phyloP scores from a whole-genome alignment of 1,140 invertebrate genomes.

The Procambarus virginalis region DNA sequence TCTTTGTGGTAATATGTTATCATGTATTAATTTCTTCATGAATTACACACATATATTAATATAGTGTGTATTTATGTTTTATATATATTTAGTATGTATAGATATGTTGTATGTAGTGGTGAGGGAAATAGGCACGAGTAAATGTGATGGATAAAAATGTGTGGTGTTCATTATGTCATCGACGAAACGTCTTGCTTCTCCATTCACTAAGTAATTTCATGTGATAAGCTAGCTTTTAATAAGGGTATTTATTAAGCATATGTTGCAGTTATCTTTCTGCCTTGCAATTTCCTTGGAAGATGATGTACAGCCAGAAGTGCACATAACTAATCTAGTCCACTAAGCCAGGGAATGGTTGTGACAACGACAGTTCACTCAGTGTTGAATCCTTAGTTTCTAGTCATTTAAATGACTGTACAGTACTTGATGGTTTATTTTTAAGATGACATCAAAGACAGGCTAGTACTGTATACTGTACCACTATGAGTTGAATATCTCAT shows the following conservation, averaged over 20 bases:
- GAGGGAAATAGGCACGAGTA: not conserved
- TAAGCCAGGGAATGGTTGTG: not conserved
- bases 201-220: not conserved
- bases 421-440: not conserved
- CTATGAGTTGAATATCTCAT: no score
- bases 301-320: not conserved
- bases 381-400: not conserved
- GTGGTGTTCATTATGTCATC: not conserved
- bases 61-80: not conserved
- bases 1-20: no score
- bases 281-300: not conserved
- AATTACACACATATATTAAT: no score
- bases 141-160: not conserved
- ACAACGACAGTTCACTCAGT: not conserved
- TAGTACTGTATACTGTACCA: no score
- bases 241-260: not conserved
- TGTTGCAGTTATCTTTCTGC: not conserved
- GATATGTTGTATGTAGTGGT: not conserved
- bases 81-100: not conserved
- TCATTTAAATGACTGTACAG: not conserved
- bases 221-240: not conserved
- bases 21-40: no score
- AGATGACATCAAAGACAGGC: no score
- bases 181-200: not conserved
- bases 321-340: not conserved